Percentiles rank a stretch among this genome's conserved stretches.
Evolutionary conservation across 1,140 invertebrate species (phyloP).

Genomic region (Parasteatoda tepidariorum): DNA sequence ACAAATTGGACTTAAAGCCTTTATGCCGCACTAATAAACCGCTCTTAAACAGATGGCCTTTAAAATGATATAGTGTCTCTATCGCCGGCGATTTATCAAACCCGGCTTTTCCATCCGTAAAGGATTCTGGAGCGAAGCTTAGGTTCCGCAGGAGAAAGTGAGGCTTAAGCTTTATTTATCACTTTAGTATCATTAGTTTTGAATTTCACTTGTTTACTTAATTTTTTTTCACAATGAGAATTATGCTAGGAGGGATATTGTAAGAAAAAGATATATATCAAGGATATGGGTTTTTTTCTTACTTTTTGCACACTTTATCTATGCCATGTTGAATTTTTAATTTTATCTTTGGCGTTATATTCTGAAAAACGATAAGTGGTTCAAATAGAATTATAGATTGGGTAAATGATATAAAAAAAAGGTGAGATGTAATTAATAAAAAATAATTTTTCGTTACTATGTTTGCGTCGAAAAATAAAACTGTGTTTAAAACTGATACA

Average conservation of each 20-base stretch:
- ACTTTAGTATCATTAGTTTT: constrained; percentile 53
- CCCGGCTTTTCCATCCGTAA: constrained; percentile 37
- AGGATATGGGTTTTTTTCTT: neutral
- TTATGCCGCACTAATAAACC: constrained; percentile 46
- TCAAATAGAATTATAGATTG: too few species aligned
- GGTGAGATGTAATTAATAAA: too few species aligned
- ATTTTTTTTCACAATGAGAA: neutral
- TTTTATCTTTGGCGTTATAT: too few species aligned
- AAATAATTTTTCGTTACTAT: too few species aligned
- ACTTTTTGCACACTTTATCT: too few species aligned
- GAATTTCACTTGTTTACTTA: constrained; percentile 37
- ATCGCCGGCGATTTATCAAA: constrained; percentile 42
- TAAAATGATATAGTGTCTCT: constrained; percentile 43
- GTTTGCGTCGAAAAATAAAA: too few species aligned
- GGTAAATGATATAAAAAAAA: too few species aligned
- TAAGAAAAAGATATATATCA: neutral
- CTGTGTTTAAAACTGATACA: too few species aligned
- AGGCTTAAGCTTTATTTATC: constrained; percentile 44
- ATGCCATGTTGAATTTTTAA: too few species aligned
- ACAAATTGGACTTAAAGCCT: constrained; percentile 48
- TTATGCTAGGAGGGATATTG: neutral
- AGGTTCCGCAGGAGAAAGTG: neutral
- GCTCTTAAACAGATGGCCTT: constrained; percentile 43
- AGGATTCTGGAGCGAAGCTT: constrained; percentile 25
- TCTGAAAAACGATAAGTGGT: too few species aligned